Conservation (phyloP, 2,113 vertebrate genomes). For the Dromiciops gliroides region DNA sequence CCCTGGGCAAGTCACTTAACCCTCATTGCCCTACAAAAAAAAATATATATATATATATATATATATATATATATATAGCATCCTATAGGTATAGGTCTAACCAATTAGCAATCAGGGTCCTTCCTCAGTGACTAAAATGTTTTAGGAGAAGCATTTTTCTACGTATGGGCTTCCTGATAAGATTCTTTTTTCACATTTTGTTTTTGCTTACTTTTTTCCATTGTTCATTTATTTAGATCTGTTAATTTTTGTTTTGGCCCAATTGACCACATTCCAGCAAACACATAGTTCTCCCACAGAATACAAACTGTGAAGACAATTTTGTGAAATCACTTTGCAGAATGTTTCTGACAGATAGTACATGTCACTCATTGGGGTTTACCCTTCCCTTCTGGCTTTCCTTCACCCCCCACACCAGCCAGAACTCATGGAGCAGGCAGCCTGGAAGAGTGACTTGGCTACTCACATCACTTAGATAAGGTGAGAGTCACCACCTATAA, state of each 20-base stretch:
- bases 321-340: background rate
- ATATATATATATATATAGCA: no score
- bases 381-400: background rate
- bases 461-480: background rate
- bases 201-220: background rate
- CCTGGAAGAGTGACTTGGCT: background rate
- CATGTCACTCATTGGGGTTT: background rate
- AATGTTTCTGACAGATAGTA: background rate
- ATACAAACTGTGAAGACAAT: background rate
- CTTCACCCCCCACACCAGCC: background rate
- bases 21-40: no score
- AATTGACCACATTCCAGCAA: background rate
- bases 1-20: no score
- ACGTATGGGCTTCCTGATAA: background rate
- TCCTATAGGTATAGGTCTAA: background rate
- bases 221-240: background rate
- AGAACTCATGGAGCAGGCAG: background rate
- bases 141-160: background rate
- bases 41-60: no score
- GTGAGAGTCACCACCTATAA: background rate
- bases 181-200: background rate
- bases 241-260: background rate
- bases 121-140: background rate
- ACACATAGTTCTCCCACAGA: background rate
- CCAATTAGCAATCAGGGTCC: background rate